These are phyloP conservation scores for Lepidurus packardi DNA, from an alignment of 1,140 invertebrate species.

Conservation along the genomic window DNA sequence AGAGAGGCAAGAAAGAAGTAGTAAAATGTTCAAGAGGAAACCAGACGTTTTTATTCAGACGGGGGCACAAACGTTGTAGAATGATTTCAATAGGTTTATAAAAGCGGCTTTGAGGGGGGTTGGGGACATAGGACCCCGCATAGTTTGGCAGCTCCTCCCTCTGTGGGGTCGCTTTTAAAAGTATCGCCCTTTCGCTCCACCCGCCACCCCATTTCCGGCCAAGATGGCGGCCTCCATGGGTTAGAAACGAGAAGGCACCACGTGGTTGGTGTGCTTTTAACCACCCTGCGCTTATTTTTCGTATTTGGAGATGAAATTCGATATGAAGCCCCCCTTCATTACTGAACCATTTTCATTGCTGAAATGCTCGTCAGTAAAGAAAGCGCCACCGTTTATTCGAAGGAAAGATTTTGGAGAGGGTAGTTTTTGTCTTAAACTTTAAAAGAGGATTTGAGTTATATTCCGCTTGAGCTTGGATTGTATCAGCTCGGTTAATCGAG, in stretches of 20 bases:
- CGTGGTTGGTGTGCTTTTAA: slow-evolving; percentile 24
- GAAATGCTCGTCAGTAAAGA: too few relatives aligned
- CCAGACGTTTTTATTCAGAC: too few relatives aligned
- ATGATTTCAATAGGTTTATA: too few relatives aligned
- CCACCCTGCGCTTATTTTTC: not conserved
- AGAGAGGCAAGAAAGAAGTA: too few relatives aligned
- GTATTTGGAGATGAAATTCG: not conserved
- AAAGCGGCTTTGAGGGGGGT: not conserved
- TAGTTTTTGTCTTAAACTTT: too few relatives aligned
- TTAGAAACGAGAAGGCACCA: slow-evolving; percentile 20
- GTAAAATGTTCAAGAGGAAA: too few relatives aligned
- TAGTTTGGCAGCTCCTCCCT: not conserved
- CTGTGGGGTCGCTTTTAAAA: not conserved
- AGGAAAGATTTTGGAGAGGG: too few relatives aligned
- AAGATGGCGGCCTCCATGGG: slow-evolving; percentile 32
- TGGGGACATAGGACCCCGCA: not conserved
- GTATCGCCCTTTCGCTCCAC: not conserved
- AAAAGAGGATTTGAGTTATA: too few relatives aligned
- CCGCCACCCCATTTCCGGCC: slow-evolving; percentile 30
- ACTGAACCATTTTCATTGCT: too few relatives aligned
- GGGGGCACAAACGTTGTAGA: too few relatives aligned
- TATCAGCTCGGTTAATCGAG: not conserved
- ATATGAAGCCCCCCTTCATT: not conserved
- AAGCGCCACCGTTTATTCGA: too few relatives aligned
- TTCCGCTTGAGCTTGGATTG: too few relatives aligned